Conservation (phyloP, 2,797 vertebrate genomes). For the Catharus ustulatus region DNA sequence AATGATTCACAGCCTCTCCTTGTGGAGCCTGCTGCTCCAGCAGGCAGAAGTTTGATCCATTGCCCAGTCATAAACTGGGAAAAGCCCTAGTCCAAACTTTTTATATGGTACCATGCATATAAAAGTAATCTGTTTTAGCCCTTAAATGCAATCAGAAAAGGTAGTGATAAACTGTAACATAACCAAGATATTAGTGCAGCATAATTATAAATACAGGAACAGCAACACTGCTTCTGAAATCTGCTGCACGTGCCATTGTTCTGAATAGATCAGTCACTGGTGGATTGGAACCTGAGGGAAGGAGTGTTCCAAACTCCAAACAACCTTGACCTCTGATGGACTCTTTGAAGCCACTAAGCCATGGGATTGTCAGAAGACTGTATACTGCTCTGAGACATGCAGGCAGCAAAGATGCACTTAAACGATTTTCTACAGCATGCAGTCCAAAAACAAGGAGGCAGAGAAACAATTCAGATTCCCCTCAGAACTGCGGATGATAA, state of each 20-base stretch:
- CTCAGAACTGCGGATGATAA: neutral
- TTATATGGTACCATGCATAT: neutral
- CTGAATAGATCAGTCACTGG: neutral
- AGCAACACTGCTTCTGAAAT: neutral
- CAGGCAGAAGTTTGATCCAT: neutral
- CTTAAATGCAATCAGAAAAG: neutral
- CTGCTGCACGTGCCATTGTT: fast-evolving
- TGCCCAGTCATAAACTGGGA: neutral
- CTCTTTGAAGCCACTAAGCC: neutral
- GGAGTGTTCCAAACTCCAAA: neutral
- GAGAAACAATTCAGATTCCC: neutral
- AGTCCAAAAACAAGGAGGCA: neutral
- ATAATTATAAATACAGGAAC: neutral
- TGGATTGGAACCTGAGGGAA: neutral
- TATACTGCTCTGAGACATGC: neutral
- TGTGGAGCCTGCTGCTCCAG: neutral
- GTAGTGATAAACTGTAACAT: neutral
- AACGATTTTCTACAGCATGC: neutral
- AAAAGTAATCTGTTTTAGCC: neutral
- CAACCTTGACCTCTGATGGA: neutral
- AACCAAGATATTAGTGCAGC: neutral
- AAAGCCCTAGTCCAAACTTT: neutral
- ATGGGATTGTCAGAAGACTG: neutral
- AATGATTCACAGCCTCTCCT: neutral
- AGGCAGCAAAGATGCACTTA: slow-evolving; percentile 32